Percentiles rank a stretch among this genome's conserved stretches.
Conservation (phyloP, 2,113 vertebrate genomes). For the Symphodus melops region DNA sequence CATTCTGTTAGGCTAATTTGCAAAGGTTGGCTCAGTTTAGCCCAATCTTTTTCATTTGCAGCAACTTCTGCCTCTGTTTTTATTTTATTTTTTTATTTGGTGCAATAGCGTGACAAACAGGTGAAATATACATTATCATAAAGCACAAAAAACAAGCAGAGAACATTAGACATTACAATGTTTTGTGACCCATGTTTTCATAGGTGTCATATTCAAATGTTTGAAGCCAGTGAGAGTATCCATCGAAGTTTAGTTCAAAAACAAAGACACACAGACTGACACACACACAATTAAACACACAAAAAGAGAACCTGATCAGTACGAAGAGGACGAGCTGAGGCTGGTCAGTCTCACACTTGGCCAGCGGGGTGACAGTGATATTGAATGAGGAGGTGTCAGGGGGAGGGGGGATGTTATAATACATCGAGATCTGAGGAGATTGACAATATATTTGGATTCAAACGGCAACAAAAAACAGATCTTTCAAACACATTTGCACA, state of each 20-base stretch:
- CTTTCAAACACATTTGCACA: too few relatives aligned
- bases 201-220: neutral
- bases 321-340: constrained; percentile 62
- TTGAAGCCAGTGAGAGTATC: neutral
- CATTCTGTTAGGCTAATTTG: too few relatives aligned
- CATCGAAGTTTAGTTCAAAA: neutral
- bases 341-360: constrained; percentile 51
- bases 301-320: constrained; percentile 58
- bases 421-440: constrained; percentile 75
- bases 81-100: too few relatives aligned
- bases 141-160: too few relatives aligned
- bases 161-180: too few relatives aligned
- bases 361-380: constrained; percentile 48
- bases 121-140: too few relatives aligned
- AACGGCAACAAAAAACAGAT: neutral
- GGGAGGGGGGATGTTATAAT: constrained; percentile 82
- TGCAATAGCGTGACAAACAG: too few relatives aligned
- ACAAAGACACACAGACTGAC: too few relatives aligned
- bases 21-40: too few relatives aligned
- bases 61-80: too few relatives aligned
- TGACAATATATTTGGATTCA: neutral
- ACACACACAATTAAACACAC: neutral
- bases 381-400: constrained; percentile 71
- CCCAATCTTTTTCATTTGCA: too few relatives aligned
- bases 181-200: neutral